phyloP scores from a whole-genome alignment of 2,797 vertebrate species.

The Cyprinella venusta region DNA sequence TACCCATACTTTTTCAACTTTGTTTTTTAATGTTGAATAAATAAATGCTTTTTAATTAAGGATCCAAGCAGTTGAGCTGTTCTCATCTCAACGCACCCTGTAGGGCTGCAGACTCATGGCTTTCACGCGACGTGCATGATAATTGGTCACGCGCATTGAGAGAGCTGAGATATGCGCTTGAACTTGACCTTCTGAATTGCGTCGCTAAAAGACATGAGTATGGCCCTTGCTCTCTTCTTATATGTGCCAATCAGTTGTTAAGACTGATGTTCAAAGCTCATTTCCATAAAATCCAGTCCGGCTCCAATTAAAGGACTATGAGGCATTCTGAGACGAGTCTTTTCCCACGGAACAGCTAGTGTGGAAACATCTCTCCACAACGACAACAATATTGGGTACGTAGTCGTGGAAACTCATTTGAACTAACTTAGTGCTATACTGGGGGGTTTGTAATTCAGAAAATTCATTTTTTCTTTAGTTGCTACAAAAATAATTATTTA shows the following conservation, averaged over 20 bases:
- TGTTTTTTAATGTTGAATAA: background rate
- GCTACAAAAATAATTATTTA: background rate
- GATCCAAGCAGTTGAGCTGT: background rate
- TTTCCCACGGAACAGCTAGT: conserved; percentile 69
- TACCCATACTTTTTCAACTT: background rate
- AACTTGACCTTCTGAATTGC: conserved; percentile 81
- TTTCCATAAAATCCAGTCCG: conserved; percentile 80
- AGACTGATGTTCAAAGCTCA: conserved; percentile 78
- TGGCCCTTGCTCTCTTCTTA: conserved; percentile 75
- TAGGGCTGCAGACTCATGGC: conserved; percentile 24
- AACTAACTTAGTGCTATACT: background rate
- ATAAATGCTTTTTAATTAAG: conserved; percentile 5
- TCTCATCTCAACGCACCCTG: background rate
- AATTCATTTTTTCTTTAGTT: background rate
- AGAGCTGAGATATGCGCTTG: conserved; percentile 71
- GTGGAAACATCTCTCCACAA: conserved; percentile 64
- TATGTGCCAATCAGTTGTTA: conserved; percentile 69
- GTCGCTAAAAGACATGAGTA: conserved; percentile 77
- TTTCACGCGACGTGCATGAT: conserved; percentile 70
- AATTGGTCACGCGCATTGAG: conserved; percentile 62
- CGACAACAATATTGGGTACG: conserved; percentile 64
- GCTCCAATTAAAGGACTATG: conserved; percentile 78
- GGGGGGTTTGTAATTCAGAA: background rate
- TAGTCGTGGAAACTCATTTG: conserved; percentile 16
- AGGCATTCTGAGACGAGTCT: conserved; percentile 66